Evolutionary conservation across 1,140 invertebrate species (phyloP).

Genomic region (Caenorhabditis briggsae): DNA sequence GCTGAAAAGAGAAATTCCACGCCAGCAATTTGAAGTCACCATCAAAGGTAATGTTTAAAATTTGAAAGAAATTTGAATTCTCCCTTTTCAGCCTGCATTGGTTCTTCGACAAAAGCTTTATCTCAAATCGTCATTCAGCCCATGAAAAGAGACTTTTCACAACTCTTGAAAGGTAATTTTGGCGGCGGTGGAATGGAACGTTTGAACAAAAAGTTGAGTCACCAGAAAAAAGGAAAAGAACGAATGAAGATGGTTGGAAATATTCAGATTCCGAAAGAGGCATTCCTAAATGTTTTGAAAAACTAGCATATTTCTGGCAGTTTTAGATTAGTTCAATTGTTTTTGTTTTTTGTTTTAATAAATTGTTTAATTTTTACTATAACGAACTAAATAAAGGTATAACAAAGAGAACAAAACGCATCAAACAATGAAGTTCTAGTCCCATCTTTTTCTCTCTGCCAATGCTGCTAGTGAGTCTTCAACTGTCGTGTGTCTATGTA

Average conservation of each 20-base stretch:
- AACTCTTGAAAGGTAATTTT: constrained; percentile 75
- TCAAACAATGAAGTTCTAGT: constrained; percentile 60
- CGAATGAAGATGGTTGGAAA: constrained; percentile 91
- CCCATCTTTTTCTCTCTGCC: constrained; percentile 73
- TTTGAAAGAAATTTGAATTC: background rate
- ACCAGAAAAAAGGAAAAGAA: constrained; percentile 93
- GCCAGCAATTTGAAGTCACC: constrained; percentile 87
- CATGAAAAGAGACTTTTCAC: constrained; percentile 86
- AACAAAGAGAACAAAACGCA: no score
- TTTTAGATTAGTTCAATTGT: constrained; percentile 3
- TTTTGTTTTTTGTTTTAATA: constrained; percentile 10
- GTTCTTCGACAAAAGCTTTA: constrained; percentile 85
- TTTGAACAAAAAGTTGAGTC: constrained; percentile 88
- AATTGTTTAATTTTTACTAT: background rate
- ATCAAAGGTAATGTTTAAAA: constrained; percentile 84
- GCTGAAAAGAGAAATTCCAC: constrained; percentile 89
- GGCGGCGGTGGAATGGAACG: constrained; percentile 87
- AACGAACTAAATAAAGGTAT: background rate
- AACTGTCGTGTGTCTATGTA: constrained; percentile 73
- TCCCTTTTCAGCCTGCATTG: constrained; percentile 75
- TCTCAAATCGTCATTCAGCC: constrained; percentile 89
- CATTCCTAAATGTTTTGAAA: constrained; percentile 92
- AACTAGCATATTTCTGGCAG: constrained; percentile 59
- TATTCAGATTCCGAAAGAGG: constrained; percentile 90
- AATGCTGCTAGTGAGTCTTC: constrained; percentile 72